Evolutionary conservation across 2,113 vertebrate species (phyloP).

Genomic region (Aptenodytes patagonicus): DNA sequence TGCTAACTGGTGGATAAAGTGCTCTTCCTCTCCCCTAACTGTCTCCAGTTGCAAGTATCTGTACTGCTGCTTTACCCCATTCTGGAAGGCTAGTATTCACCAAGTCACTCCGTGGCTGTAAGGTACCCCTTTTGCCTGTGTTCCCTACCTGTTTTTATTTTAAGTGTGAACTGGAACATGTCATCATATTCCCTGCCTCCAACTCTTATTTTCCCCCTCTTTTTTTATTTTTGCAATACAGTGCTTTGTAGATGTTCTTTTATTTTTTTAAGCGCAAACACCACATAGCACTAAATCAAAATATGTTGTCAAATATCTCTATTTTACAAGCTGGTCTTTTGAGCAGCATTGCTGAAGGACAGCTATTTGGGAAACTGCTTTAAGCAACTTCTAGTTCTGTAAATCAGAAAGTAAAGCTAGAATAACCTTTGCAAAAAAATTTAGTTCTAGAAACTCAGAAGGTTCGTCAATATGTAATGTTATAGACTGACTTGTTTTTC

Average conservation of each 20-base stretch:
- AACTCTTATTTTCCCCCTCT: neutral
- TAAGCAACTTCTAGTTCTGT: neutral
- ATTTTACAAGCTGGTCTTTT: neutral
- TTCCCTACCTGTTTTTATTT: neutral
- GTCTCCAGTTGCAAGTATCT: neutral
- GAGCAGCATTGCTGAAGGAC: neutral
- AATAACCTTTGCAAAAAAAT: neutral
- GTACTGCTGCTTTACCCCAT: neutral
- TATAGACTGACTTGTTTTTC: neutral
- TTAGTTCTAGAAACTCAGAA: neutral
- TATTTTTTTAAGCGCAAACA: neutral
- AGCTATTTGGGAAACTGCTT: neutral
- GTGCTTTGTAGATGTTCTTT: neutral
- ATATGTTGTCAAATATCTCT: neutral
- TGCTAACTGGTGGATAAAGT: neutral
- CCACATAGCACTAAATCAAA: neutral
- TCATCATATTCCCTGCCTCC: neutral
- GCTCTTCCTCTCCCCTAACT: neutral
- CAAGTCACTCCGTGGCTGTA: neutral
- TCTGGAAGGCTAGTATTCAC: neutral
- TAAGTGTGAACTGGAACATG: neutral
- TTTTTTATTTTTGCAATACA: neutral
- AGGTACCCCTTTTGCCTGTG: neutral
- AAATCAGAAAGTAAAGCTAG: neutral
- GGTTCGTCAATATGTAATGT: neutral